Evolutionary conservation across 2,113 vertebrate species (phyloP), one percentile per base, ranked within the genome.

Genomic region (Burhinus oedicnemus): DNA sequence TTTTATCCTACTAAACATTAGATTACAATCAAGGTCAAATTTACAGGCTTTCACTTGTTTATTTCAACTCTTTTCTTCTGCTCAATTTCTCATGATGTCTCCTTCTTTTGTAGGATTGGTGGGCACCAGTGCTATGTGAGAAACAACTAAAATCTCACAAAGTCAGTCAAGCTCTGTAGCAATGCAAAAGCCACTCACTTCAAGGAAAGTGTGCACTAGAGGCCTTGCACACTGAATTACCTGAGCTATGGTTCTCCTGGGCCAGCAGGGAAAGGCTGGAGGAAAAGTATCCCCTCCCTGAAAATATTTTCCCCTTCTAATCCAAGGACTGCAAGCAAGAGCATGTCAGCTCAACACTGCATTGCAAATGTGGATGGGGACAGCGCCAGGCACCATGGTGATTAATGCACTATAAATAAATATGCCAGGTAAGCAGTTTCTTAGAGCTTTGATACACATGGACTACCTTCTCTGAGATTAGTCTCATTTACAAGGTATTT

Each of bases 321-420:
- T 52, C 13, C 51, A 87, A 87, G 60, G 66, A 85, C 44, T 47
- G 36, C 21, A 72, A 64, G 40, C 52, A 83, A 86, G 30, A 90
- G 22, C 52, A 60, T 0, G 8, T 66, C 74, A 74, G 65, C 54
- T 84, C 87, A 80, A 32, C 61, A 30, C 30, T 5, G 38, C 32
- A 16, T 9, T 83, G 70, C 23, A 71, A 60, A 75, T 42, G 44
- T 68, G 40, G 72, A 68, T 15, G 68, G 80, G 58, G 62, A 87
- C 32, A 74, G 88, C 52, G 78, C 49, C 38, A 57, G 65, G 27
- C 57, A 88, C n/a, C 30, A 22, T 2, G 15, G 68, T 30, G 79
- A 91, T 80, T 76, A 93, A 64, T 69, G 75, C n/a, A 75, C 71
- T 90, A 74, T 54, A 94, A 95, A 95, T 89, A 97, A 82, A 90